Percentiles rank a stretch among this genome's conserved stretches.
Evolutionary conservation across 2,797 vertebrate genomes (phyloP).

Genomic region (Poeciliopsis gracilis): DNA sequence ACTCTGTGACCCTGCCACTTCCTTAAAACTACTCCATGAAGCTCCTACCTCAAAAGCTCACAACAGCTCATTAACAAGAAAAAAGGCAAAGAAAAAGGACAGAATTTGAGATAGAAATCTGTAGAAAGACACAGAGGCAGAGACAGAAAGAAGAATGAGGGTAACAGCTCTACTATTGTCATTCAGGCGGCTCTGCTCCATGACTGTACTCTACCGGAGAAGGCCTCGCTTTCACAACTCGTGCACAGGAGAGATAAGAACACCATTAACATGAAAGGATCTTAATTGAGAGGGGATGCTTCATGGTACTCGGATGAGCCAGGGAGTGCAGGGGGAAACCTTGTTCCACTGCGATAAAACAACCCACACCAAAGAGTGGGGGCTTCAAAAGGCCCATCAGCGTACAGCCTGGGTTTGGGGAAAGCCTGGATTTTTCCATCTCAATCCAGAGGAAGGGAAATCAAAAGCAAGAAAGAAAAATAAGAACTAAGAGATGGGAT

Average conservation of each 20-base stretch:
- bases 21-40: slow-evolving; percentile 41
- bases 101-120: slow-evolving; percentile 42
- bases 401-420: slow-evolving; percentile 54
- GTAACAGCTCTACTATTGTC: slow-evolving; percentile 48
- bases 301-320: slow-evolving; percentile 59
- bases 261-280: slow-evolving; percentile 80
- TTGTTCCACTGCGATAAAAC: slow-evolving; percentile 73
- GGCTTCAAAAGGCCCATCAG: slow-evolving; percentile 68
- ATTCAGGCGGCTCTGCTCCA: slow-evolving; percentile 55
- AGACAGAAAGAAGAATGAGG: slow-evolving; percentile 54
- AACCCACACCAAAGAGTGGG: slow-evolving; percentile 54
- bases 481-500: slow-evolving; percentile 61
- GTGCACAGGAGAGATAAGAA: slow-evolving; percentile 73
- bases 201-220: slow-evolving; percentile 56
- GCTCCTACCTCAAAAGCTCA: slow-evolving; percentile 30
- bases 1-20: slow-evolving; percentile 51
- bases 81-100: slow-evolving; percentile 22
- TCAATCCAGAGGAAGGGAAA: slow-evolving; percentile 36
- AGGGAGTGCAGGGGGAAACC: slow-evolving; percentile 53
- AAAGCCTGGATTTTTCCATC: slow-evolving; percentile 37
- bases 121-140: slow-evolving; percentile 32
- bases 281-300: slow-evolving; percentile 81
- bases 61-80: slow-evolving; percentile 60
- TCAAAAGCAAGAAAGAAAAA: slow-evolving; percentile 44
- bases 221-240: slow-evolving; percentile 70